Evolutionary conservation across 64 coral and sea anemone genomes (phyloP).

Genomic region (Anthopleura sola): DNA sequence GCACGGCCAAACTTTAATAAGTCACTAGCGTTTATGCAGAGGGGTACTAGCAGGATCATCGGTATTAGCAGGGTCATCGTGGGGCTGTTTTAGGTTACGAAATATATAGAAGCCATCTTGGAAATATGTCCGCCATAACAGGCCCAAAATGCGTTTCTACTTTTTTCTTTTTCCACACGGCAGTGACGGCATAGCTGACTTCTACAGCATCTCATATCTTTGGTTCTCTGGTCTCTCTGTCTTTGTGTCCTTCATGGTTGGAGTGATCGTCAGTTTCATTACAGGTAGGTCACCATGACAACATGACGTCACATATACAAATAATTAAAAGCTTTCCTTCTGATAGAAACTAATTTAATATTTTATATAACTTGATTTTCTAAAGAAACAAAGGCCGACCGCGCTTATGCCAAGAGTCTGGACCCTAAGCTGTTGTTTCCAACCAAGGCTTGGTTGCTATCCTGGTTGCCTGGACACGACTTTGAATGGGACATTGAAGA

Average conservation of each 20-base stretch:
- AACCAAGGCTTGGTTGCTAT: constrained; percentile 68
- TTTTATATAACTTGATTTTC: background rate
- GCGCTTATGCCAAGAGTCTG: constrained; percentile 25
- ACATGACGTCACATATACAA: background rate
- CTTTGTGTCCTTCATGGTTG: constrained; percentile 49
- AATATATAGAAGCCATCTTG: no score
- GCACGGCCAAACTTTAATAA: no score
- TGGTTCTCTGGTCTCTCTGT: constrained; percentile 79
- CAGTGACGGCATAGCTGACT: constrained; percentile 69
- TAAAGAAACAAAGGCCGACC: constrained; percentile 72
- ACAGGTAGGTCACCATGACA: constrained; percentile 44
- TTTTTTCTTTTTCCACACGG: background rate
- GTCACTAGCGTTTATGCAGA: no score
- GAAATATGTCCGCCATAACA: no score
- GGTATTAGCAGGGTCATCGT: no score
- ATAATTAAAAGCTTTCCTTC: background rate
- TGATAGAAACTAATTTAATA: background rate
- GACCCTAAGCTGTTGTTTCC: constrained; percentile 77
- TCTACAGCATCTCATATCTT: constrained; percentile 82
- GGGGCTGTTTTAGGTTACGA: no score
- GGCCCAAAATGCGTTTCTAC: no score
- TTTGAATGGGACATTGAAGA: constrained; percentile 89
- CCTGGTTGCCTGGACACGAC: constrained; percentile 63
- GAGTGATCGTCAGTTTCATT: constrained; percentile 52
- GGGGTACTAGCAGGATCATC: no score